Conservation (phyloP, 2,888 invertebrate species). For the Muschampia plurimacula region DNA sequence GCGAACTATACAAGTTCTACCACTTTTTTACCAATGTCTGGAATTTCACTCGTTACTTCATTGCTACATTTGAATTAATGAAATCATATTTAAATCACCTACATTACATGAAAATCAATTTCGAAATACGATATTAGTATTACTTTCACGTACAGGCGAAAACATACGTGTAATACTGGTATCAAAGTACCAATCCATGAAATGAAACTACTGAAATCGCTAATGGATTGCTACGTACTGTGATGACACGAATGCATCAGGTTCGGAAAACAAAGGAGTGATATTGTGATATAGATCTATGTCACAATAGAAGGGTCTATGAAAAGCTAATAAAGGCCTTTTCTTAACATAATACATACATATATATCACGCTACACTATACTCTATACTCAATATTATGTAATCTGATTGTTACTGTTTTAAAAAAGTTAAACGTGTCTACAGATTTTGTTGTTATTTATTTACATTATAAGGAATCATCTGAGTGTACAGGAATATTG, state of each 20-base stretch:
- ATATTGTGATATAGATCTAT: not conserved
- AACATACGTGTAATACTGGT: not conserved
- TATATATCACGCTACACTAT: not conserved
- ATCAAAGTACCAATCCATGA: not conserved
- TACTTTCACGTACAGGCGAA: not conserved
- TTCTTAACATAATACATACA: not conserved
- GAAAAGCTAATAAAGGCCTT: not conserved
- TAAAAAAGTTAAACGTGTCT: too few species aligned
- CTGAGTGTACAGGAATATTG: too few species aligned
- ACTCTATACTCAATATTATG: too few species aligned
- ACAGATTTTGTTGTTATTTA: too few species aligned
- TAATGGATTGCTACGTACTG: conserved; percentile 29
- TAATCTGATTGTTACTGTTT: too few species aligned
- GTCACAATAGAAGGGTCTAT: not conserved
- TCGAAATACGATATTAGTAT: not conserved
- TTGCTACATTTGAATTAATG: too few species aligned
- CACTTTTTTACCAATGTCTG: too few species aligned
- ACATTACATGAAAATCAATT: not conserved
- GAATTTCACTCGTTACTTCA: too few species aligned
- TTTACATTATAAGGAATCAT: too few species aligned
- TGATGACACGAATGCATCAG: conserved; percentile 33
- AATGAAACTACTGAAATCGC: conserved; percentile 15
- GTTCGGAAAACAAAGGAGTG: conserved; percentile 26
- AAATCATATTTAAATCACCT: too few species aligned
- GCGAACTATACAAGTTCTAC: too few species aligned